A percentile compares a stretch with the other conserved stretches of the same genome.
Evolutionary conservation across 2,797 vertebrate genomes (phyloP).

Genomic region (Semotilus atromaculatus): DNA sequence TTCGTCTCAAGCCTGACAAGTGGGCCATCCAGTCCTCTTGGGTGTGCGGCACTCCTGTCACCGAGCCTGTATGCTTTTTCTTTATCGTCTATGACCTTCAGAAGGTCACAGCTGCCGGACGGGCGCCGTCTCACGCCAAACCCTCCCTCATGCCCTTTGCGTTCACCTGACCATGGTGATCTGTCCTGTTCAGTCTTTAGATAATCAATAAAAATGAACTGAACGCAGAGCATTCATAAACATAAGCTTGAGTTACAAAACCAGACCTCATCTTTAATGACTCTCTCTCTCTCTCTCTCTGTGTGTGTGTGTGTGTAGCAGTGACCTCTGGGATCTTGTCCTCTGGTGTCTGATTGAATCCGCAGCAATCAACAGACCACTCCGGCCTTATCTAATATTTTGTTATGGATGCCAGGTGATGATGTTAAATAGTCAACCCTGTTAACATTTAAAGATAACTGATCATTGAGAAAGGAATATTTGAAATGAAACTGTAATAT

Average conservation of each 20-base stretch:
- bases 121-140: neutral
- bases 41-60: slow-evolving; percentile 14
- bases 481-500: neutral
- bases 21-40: slow-evolving; percentile 26
- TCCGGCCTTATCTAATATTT: neutral
- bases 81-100: slow-evolving; percentile 18
- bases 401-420: neutral
- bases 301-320: slow-evolving; percentile 41
- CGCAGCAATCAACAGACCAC: neutral
- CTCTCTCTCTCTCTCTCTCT: slow-evolving; percentile 41
- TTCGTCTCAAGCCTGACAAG: slow-evolving; percentile 34
- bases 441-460: neutral
- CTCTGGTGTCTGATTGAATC: slow-evolving; percentile 10
- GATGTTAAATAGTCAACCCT: neutral
- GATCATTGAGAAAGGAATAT: neutral
- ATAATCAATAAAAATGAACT: slow-evolving; percentile 36
- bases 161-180: slow-evolving; percentile 25
- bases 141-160: slow-evolving; percentile 4
- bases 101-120: slow-evolving; percentile 13
- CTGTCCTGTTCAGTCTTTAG: slow-evolving; percentile 9
- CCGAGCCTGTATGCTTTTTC: slow-evolving; percentile 22
- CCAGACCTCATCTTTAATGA: slow-evolving; percentile 53
- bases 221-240: slow-evolving; percentile 27
- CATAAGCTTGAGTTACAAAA: slow-evolving; percentile 7
- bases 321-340: slow-evolving; percentile 28